Base-by-base conservation (phyloP, 1,140 invertebrate species). In the Pygmarrhopalites habei region DNA sequence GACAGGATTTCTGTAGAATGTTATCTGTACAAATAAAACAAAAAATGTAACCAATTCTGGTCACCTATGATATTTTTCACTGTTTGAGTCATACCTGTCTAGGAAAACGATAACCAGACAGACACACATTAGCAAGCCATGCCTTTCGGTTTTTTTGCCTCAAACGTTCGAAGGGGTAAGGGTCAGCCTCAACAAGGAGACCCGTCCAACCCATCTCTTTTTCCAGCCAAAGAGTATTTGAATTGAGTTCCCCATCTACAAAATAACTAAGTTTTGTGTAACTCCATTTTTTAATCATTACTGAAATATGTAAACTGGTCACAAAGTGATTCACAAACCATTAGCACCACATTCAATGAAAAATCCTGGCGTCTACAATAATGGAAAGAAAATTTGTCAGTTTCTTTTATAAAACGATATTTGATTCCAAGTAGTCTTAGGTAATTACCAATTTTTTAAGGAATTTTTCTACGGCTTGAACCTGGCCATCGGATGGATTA, bases 321-420 rank as follows among this genome's bases (percentile, higher is more conserved):
- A n/a, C n/a, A n/a, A n/a, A n/a, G n/a, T n/a, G n/a, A n/a, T n/a
- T n/a, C n/a, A n/a, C n/a, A n/a, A n/a, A n/a, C n/a, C n/a, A n/a
- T 65, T 65, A 1, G 72, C 75, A 17, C 75, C 73, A 44, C 73
- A 73, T 52, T 76, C 75, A 10, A 75, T 58, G 55, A 74, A 75
- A 59, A 74, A 74, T 25, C 76, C 76, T 19, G 51, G 26, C 23
- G 28, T 57, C 25, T 29, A 26, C 10, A 28, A 28, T 55, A 12
- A 26, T 14, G n/a, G n/a, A n/a, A n/a, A n/a, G n/a, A n/a, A n/a
- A n/a, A n/a, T n/a, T n/a, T n/a, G n/a, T n/a, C n/a, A n/a, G n/a
- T n/a, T n/a, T n/a, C n/a, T n/a, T n/a, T n/a, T n/a, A n/a, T n/a
- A n/a, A n/a, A n/a, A n/a, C n/a, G n/a, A n/a, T n/a, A n/a, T n/a